These are phyloP conservation scores for Dicyrtoma fusca DNA, from an alignment of 2,888 invertebrate species.

Conservation along the genomic window DNA sequence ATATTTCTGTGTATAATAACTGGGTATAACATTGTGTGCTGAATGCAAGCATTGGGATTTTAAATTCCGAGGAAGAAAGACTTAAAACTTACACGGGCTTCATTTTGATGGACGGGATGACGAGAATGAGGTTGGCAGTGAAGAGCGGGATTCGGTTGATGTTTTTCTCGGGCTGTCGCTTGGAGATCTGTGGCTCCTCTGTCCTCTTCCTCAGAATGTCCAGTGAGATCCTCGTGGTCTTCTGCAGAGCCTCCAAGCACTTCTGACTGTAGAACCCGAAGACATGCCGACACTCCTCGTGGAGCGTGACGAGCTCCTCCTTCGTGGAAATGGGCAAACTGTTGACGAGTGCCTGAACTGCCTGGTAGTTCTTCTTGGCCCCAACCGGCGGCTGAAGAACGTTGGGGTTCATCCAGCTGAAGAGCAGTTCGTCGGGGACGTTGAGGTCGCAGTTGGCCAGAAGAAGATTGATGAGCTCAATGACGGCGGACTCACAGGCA, in stretches of 20 bases:
- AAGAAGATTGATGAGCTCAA: constrained; percentile 77
- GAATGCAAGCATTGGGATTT: too few species aligned
- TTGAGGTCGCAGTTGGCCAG: constrained; percentile 67
- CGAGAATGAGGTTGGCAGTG: constrained; percentile 57
- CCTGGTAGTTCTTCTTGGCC: constrained; percentile 4
- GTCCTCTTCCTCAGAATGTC: constrained; percentile 70
- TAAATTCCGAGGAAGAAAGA: too few species aligned
- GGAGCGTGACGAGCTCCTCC: constrained; percentile 65
- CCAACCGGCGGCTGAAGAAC: constrained; percentile 15
- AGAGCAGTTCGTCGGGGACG: constrained; percentile 66
- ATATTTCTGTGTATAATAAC: background rate
- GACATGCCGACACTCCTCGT: constrained; percentile 77
- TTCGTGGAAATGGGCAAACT: constrained; percentile 41
- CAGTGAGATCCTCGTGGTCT: constrained; percentile 73
- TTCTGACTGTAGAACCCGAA: constrained; percentile 79
- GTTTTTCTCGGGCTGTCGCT: constrained; percentile 48
- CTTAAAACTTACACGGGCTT: constrained; percentile 58
- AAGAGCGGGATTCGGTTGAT: constrained; percentile 51
- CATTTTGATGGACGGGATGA: constrained; percentile 60
- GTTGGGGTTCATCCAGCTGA: constrained; percentile 68
- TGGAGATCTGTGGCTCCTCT: constrained; percentile 52
- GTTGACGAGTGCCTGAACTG: background rate
- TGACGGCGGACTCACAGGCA: constrained; percentile 75
- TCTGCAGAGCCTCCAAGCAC: constrained; percentile 73
- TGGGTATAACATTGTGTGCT: background rate